Evolutionary conservation across 2,888 invertebrate species (phyloP), one percentile per base, ranked within the genome.

Genomic region (Rhagium mordax): DNA sequence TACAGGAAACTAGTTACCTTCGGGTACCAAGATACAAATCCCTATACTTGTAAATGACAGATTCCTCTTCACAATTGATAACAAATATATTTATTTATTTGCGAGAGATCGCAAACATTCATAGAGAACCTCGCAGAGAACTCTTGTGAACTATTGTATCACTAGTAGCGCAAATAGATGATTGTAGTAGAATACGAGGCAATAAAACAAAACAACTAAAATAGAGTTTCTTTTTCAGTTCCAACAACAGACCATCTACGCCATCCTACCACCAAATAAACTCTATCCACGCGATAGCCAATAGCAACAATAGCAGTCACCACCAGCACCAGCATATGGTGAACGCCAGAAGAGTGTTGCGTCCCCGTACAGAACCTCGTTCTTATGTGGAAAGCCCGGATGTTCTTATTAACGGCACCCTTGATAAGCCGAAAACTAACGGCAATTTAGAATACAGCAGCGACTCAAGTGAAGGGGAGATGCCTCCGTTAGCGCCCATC

Each of bases 361-460:
- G 96, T 76, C 96, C 96, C 4, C 91, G 96, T 70, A 94, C 94
- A 4, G 96, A 96, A 85, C 92, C 92, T 72, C 92, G 95, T 82
- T 96, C 95, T 82, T 96, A 96, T 87, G 95, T 95, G 0, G 96
- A 96, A 87, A 84, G 95, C 94, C 0, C 96, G 94, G 85, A 87
- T 82, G 80, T 81, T 76, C 71, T 87, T 75, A 81, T 86, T 59
- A 88, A 88, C 82, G 88, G 88, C 21, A 81, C 81, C 64, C 73
- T 85, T 70, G 85, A 84, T 83, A 89, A 79, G 85, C 82, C 89
- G 85, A 79, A 91, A 89, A 84, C 90, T 85, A 80, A 89, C 81
- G 87, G 87, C 33, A 86, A 85, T 77, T 81, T 83, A 48, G 87
- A 86, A 88, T 91, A 91, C 51, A 92, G 86, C 86, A 93, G 92